These are phyloP conservation scores for Sebastolobus alascanus DNA, from an alignment of 2,797 vertebrate species.

Conservation along the genomic window DNA sequence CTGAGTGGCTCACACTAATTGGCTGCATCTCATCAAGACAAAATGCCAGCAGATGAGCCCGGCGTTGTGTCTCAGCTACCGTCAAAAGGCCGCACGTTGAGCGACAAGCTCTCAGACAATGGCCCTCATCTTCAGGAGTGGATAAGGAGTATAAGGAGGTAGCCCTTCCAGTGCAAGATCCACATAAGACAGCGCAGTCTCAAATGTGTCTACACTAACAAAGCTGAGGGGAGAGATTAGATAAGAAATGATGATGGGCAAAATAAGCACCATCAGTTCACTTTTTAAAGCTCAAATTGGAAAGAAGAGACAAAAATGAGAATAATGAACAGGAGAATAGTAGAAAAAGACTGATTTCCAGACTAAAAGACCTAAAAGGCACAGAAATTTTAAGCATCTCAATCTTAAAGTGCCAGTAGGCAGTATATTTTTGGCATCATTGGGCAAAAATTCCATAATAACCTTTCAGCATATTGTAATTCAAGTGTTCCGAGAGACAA, in stretches of 20 bases:
- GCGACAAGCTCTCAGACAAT: slow-evolving; percentile 24
- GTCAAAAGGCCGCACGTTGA: neutral
- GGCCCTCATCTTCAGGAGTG: slow-evolving; percentile 10
- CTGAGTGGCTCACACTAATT: slow-evolving; percentile 59
- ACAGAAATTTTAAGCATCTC: neutral
- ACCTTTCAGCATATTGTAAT: too few relatives aligned
- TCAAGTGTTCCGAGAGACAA: too few relatives aligned
- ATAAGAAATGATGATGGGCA: slow-evolving; percentile 15
- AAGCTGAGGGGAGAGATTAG: slow-evolving; percentile 10
- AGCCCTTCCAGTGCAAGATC: slow-evolving; percentile 2
- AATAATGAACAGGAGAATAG: neutral
- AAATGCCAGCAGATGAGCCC: slow-evolving; percentile 53
- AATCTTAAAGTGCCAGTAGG: neutral
- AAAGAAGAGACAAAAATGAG: neutral
- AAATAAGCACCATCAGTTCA: neutral
- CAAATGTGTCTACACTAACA: slow-evolving; percentile 10
- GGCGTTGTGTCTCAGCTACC: slow-evolving; percentile 3
- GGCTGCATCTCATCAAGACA: slow-evolving; percentile 59
- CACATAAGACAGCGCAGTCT: neutral
- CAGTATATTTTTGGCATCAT: too few relatives aligned
- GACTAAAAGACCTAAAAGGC: slow-evolving; percentile 2
- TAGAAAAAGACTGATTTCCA: neutral
- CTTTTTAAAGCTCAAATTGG: neutral
- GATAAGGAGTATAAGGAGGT: slow-evolving; percentile 2
- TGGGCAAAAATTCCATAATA: too few relatives aligned